Evolutionary conservation across 1,140 invertebrate genomes (phyloP), one percentile per base, ranked within the genome.

Genomic region (Drosophila teissieri): DNA sequence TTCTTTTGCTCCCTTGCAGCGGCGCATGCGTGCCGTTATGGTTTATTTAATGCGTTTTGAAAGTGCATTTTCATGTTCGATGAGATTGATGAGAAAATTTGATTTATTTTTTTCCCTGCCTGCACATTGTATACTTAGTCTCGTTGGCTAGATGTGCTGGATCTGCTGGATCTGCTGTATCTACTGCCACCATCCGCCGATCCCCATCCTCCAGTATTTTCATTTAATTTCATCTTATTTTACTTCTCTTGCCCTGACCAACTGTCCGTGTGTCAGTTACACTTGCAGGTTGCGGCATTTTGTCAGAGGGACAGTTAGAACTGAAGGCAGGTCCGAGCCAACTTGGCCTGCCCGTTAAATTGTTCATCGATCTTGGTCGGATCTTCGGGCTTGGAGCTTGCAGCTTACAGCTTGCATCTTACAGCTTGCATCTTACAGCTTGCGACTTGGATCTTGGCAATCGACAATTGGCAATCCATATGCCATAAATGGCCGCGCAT

Each of bases 41-140:
- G 84, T 89, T 89, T 89, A 90, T 89, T 89, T 89, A 89, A 89
- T 89, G 84, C 84, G 90, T 91, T 91, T 91, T 91, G 90, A 91
- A 91, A 91, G 90, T 91, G 90, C 90, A 91, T 91, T 91, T 91
- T 86, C 90, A 91, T 91, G 90, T 91, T 91, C 78, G 85, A 91
- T 82, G 84, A 90, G 85, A 91, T 91, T 91, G 90, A 91, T 91
- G 90, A 91, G 90, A 90, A 91, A 91, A 90, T 90, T 90, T 90
- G 86, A 90, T 90, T 90, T 90, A 91, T 88, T 91, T 80, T 86
- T 90, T 80, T 75, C 65, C 54, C 57, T 78, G 55, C 53, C 37
- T 68, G 63, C 53, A 31, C 54, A 56, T 62, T 31, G 57, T 73
- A 73, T 69, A 55, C 53, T 65, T 63, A 65, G 51, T 72, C 74